Evolutionary conservation across 2,797 vertebrate genomes (phyloP).

Genomic region (Trachurus trachurus): DNA sequence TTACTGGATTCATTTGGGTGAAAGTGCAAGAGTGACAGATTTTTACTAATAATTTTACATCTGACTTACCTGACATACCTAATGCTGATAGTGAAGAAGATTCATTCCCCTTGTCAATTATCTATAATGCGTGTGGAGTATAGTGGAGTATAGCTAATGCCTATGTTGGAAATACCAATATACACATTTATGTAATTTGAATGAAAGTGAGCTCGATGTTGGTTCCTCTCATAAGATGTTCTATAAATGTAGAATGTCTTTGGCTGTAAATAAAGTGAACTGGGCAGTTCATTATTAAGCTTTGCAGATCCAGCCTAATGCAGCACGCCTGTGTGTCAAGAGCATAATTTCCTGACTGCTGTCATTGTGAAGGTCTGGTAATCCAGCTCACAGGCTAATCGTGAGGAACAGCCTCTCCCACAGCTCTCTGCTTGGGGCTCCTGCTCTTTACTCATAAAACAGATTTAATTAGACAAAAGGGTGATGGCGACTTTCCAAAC

Average conservation of each 20-base stretch:
- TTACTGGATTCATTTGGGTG: background rate
- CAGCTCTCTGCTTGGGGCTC: constrained; percentile 56
- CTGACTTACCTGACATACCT: constrained; percentile 32
- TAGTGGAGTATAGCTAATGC: background rate
- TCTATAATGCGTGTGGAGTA: constrained; percentile 6
- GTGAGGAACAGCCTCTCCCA: constrained; percentile 61
- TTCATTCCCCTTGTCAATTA: constrained; percentile 5
- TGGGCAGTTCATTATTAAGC: constrained; percentile 44
- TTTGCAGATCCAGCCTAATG: constrained; percentile 62
- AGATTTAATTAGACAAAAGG: constrained; percentile 82
- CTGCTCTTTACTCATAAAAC: constrained; percentile 71
- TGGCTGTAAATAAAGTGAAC: constrained; percentile 50
- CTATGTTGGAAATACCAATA: constrained; percentile 18
- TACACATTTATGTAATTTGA: background rate
- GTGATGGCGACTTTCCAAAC: constrained; percentile 71
- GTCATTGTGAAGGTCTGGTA: constrained; percentile 71
- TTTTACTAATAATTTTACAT: constrained; percentile 10
- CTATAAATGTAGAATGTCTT: constrained; percentile 28
- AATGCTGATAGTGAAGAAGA: background rate
- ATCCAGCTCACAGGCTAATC: constrained; percentile 76
- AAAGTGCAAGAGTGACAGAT: constrained; percentile 1
- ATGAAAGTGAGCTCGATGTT: constrained; percentile 1
- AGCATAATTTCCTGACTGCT: constrained; percentile 61
- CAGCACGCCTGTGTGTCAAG: constrained; percentile 59
- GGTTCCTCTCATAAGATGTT: constrained; percentile 2